These are phyloP conservation scores for Mesorhabditis spiculigera DNA, from an alignment of 2,888 invertebrate genomes.

Conservation along the genomic window DNA sequence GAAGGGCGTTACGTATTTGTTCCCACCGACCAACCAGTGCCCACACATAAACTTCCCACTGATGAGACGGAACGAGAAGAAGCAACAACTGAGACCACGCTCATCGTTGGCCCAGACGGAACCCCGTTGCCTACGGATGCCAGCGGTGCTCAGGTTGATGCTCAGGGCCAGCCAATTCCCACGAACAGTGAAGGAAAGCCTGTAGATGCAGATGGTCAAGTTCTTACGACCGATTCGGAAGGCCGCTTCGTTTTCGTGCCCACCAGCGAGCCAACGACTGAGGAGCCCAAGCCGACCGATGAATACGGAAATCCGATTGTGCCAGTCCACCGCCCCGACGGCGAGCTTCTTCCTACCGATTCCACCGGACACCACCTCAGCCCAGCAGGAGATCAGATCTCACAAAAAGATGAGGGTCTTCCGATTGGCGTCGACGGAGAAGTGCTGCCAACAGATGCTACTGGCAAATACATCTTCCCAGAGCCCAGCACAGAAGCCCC, in stretches of 20 bases:
- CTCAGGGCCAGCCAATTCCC: neutral
- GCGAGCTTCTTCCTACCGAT: conserved; percentile 28
- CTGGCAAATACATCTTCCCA: too few relatives aligned
- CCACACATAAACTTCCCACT: conserved; percentile 10
- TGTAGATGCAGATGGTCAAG: conserved; percentile 28
- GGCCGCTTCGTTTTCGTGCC: conserved; percentile 17
- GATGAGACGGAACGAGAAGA: conserved; percentile 20
- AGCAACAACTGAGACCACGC: conserved; percentile 24
- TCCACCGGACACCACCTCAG: conserved; percentile 16
- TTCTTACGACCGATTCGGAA: conserved; percentile 25
- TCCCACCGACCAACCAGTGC: conserved; percentile 10
- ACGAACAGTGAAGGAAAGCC: neutral
- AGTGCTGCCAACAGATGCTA: conserved; percentile 13
- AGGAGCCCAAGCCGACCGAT: conserved; percentile 23
- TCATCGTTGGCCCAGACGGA: conserved; percentile 21
- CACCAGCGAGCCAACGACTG: conserved; percentile 9
- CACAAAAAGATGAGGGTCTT: conserved; percentile 28
- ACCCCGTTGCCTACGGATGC: conserved; percentile 27
- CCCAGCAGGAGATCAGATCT: conserved; percentile 29
- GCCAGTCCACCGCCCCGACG: conserved; percentile 28
- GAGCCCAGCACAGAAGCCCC: too few relatives aligned
- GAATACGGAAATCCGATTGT: conserved; percentile 17
- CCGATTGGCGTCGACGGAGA: conserved; percentile 29
- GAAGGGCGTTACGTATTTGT: conserved; percentile 5
- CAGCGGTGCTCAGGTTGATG: conserved; percentile 16